These are phyloP conservation scores for Labeo rohita DNA, from an alignment of 2,113 vertebrate species.

Conservation along the genomic window DNA sequence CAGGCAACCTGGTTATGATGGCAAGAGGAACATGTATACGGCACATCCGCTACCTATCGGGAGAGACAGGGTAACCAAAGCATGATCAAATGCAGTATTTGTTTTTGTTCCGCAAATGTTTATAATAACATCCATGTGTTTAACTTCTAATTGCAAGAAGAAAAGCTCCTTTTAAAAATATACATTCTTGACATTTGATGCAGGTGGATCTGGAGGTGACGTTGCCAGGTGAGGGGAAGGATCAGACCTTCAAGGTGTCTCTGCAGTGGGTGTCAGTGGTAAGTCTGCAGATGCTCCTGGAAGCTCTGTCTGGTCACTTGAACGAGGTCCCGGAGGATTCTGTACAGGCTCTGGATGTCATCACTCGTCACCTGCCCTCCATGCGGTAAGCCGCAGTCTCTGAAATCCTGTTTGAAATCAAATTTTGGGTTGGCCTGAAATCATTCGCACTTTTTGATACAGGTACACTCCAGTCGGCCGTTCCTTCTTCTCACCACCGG, in stretches of 20 bases:
- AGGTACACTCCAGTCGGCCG: slow-evolving; percentile 98
- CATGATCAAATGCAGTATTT: not conserved
- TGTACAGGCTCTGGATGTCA: slow-evolving; percentile 96
- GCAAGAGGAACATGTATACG: slow-evolving; percentile 99
- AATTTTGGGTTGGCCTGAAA: not conserved
- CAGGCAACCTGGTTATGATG: slow-evolving; percentile 95
- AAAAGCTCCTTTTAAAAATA: not conserved
- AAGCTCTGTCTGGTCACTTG: slow-evolving; percentile 93
- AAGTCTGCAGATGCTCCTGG: slow-evolving; percentile 95
- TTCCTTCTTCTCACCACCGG: slow-evolving; percentile 97
- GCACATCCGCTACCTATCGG: slow-evolving; percentile 95
- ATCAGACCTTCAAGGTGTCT: slow-evolving; percentile 98
- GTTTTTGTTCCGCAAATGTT: not conserved
- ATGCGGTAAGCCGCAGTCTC: slow-evolving; percentile 83
- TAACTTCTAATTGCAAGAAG: not conserved
- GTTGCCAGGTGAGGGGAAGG: slow-evolving; percentile 96
- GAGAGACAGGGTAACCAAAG: slow-evolving; percentile 82
- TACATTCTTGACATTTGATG: not conserved
- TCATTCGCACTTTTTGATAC: not conserved
- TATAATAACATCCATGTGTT: not conserved
- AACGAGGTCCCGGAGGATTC: slow-evolving; percentile 98
- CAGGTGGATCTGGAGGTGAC: slow-evolving; percentile 99
- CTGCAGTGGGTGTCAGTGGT: slow-evolving; percentile 99
- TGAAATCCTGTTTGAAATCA: not conserved
- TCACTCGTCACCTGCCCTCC: slow-evolving; percentile 96